phyloP scores from a whole-genome alignment of 2,113 vertebrate genomes.

The Mastomys coucha region DNA sequence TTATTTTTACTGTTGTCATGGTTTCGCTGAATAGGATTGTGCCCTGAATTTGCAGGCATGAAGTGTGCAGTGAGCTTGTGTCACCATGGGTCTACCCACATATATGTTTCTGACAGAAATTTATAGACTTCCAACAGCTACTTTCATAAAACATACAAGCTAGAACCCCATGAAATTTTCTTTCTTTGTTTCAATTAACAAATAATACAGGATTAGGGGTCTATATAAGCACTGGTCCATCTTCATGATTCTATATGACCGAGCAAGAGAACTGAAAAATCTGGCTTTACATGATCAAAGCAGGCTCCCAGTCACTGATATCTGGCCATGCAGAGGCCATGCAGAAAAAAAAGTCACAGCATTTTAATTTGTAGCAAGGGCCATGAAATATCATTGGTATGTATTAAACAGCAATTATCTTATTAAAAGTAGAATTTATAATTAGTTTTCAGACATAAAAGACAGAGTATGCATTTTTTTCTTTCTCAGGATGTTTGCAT shows the following conservation, averaged over 20 bases:
- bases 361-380: background rate
- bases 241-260: background rate
- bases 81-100: rapidly evolving
- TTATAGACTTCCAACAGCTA: conserved; percentile 44
- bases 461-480: background rate
- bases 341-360: background rate
- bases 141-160: conserved; percentile 42
- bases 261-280: background rate
- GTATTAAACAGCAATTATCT: background rate
- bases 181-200: conserved; percentile 6
- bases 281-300: background rate
- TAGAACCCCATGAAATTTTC: background rate
- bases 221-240: background rate
- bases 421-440: background rate
- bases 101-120: background rate
- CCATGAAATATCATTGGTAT: background rate
- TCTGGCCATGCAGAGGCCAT: background rate
- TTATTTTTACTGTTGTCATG: background rate
- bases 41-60: too few species aligned
- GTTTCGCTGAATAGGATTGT: background rate
- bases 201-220: background rate
- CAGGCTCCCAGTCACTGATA: background rate
- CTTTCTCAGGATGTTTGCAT: background rate
- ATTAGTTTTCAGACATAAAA: background rate
- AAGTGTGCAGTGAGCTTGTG: background rate